phyloP scores from a whole-genome alignment of 2,113 vertebrate species.

The Cygnus atratus region DNA sequence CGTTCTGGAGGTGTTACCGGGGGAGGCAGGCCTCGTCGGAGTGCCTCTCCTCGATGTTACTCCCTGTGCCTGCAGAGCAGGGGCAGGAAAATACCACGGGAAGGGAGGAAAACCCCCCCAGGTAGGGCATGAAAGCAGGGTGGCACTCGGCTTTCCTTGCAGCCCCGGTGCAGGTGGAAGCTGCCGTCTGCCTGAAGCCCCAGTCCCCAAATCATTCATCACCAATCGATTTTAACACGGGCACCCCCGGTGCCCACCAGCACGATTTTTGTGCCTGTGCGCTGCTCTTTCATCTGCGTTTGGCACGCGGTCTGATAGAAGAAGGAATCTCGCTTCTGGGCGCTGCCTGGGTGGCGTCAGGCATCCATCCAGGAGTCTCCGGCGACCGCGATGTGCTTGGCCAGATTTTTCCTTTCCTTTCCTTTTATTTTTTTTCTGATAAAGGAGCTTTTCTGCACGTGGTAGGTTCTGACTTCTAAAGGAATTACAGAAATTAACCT shows the following conservation, averaged over 20 bases:
- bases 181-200: background rate
- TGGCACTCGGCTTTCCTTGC: background rate
- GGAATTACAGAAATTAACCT: background rate
- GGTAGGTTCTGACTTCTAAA: background rate
- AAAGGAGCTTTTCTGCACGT: background rate
- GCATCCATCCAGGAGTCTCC: background rate
- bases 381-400: background rate
- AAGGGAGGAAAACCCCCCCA: background rate
- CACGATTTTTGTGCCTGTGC: background rate
- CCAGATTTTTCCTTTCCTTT: background rate
- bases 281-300: background rate
- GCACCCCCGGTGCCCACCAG: accelerated
- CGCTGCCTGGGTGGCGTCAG: no score
- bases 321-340: background rate
- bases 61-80: accelerated
- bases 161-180: background rate
- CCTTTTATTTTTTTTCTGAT: background rate
- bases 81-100: background rate
- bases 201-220: background rate
- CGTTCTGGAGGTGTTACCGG: background rate
- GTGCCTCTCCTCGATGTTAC: background rate
- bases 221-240: accelerated
- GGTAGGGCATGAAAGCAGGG: background rate
- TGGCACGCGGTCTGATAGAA: accelerated
- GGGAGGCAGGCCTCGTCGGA: background rate